These are phyloP conservation scores for Prionailurus bengalensis DNA, from an alignment of 2,113 vertebrate species.

Conservation along the genomic window DNA sequence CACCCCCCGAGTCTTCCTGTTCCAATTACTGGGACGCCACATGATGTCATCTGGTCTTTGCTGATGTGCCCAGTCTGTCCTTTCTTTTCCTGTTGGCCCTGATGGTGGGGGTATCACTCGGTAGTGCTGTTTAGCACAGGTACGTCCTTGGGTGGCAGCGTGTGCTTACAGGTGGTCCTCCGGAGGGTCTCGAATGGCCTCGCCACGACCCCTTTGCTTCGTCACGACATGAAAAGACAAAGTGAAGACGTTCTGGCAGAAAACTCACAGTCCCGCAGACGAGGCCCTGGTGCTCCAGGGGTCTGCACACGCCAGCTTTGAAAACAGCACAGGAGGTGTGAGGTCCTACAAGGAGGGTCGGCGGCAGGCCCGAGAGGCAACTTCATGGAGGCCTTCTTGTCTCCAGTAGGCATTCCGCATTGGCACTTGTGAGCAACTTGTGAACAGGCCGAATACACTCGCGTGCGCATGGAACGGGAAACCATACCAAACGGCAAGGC, in stretches of 20 bases:
- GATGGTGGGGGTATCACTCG: background rate
- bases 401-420: background rate
- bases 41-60: background rate
- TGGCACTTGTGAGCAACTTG: background rate
- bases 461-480: background rate
- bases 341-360: background rate
- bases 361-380: rapidly evolving
- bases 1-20: background rate
- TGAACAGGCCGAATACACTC: background rate
- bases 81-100: background rate
- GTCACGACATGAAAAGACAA: background rate
- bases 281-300: background rate
- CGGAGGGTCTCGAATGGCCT: background rate
- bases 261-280: background rate
- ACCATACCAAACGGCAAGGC: background rate
- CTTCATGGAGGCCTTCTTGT: background rate
- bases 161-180: background rate
- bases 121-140: background rate
- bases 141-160: rapidly evolving
- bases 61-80: background rate
- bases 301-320: background rate
- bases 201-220: background rate
- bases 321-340: rapidly evolving
- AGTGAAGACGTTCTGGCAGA: background rate
- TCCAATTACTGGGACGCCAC: background rate